These are phyloP conservation scores for Caenorhabditis becei DNA, from an alignment of 2,888 invertebrate species.

Conservation along the genomic window DNA sequence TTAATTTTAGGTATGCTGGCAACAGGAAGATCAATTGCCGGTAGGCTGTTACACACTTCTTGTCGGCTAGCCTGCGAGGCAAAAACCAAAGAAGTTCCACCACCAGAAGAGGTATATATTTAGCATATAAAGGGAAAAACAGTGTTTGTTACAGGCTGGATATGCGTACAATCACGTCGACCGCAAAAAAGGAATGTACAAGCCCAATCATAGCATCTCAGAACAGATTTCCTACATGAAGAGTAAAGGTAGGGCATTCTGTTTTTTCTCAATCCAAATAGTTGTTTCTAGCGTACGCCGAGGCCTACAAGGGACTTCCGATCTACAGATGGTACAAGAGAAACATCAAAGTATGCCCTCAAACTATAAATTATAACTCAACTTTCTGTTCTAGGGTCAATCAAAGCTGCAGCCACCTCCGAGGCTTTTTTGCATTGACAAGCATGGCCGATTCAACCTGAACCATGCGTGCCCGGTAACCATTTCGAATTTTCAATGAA, in stretches of 20 bases:
- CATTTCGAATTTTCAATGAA: not conserved
- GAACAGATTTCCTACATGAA: conserved; percentile 80
- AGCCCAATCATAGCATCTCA: conserved; percentile 77
- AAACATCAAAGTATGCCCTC: conserved; percentile 73
- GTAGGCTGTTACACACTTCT: conserved; percentile 58
- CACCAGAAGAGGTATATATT: conserved; percentile 65
- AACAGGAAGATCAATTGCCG: conserved; percentile 26
- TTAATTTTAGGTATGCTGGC: conserved; percentile 47
- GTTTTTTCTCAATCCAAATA: not conserved
- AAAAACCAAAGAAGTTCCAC: conserved; percentile 63
- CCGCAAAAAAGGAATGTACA: conserved; percentile 78
- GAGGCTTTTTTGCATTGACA: conserved; percentile 79
- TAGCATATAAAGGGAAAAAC: not conserved
- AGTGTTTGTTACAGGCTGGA: conserved; percentile 59
- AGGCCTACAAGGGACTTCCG: conserved; percentile 79
- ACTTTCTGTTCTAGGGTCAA: conserved; percentile 68
- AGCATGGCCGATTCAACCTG: conserved; percentile 78
- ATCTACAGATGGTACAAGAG: conserved; percentile 79
- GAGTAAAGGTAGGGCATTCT: conserved; percentile 73
- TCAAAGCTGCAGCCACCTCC: conserved; percentile 77
- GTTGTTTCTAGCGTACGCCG: conserved; percentile 73
- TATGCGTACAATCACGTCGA: conserved; percentile 80
- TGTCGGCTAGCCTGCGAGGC: conserved; percentile 57
- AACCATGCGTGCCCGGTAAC: conserved; percentile 79
- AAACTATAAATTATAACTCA: too few species aligned